Percentiles rank a stretch among this genome's conserved stretches.
phyloP scores from a whole-genome alignment of 2,113 vertebrate species.

The Notarius quadriscutis region DNA sequence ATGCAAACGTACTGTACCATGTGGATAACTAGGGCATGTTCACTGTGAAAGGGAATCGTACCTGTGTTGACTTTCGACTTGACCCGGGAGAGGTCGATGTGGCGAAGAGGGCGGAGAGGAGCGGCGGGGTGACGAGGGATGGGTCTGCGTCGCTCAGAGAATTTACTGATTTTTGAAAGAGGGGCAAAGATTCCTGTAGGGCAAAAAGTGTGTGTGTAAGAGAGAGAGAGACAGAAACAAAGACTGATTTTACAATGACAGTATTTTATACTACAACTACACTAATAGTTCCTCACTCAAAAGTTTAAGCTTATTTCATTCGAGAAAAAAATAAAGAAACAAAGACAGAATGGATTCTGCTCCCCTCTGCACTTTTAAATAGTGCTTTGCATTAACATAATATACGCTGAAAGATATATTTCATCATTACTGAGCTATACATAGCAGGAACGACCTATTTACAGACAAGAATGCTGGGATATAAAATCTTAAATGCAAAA shows the following conservation, averaged over 20 bases:
- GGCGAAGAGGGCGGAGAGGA: constrained; percentile 72
- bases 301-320: background rate
- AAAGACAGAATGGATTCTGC: background rate
- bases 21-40: background rate
- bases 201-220: background rate
- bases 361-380: background rate
- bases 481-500: background rate
- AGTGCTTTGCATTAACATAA: constrained; percentile 2
- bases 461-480: background rate
- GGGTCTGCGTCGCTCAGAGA: constrained; percentile 76
- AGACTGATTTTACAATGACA: background rate
- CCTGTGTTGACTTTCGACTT: constrained; percentile 89
- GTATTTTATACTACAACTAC: background rate
- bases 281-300: background rate
- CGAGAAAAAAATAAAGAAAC: background rate
- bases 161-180: constrained; percentile 91
- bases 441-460: background rate
- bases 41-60: constrained; percentile 57
- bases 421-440: background rate
- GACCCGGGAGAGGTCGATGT: constrained; percentile 74
- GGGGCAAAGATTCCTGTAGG: constrained; percentile 92
- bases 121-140: constrained; percentile 58
- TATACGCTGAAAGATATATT: background rate
- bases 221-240: background rate
- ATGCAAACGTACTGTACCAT: constrained; percentile 18